These are phyloP conservation scores for Calvadosia cruxmelitensis DNA, from an alignment of 30 jellyfish, hydroid and myxozoan species.

Conservation along the genomic window DNA sequence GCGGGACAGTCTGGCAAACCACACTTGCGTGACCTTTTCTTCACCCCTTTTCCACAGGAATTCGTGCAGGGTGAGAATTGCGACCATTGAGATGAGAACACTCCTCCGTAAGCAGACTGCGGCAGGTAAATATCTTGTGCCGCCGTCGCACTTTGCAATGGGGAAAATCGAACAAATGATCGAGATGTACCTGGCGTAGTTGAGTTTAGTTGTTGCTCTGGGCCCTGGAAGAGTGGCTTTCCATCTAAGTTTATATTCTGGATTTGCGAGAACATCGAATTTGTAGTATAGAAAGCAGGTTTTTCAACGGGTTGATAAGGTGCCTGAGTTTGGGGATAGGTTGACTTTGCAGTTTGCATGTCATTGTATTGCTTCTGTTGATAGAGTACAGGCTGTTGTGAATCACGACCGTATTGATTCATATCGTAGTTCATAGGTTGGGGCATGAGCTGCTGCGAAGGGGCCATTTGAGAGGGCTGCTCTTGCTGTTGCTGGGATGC, in stretches of 20 bases:
- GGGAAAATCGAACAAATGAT: background rate
- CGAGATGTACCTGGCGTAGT: background rate
- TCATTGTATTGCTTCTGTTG: background rate
- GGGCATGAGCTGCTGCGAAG: background rate
- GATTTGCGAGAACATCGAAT: background rate
- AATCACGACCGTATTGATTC: background rate
- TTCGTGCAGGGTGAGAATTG: slow-evolving; percentile 72
- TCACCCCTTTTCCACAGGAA: slow-evolving; percentile 92
- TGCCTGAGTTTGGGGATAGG: background rate
- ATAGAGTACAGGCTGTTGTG: background rate
- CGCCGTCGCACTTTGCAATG: background rate
- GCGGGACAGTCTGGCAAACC: slow-evolving; percentile 93
- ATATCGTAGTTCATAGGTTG: background rate
- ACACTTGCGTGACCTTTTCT: slow-evolving; percentile 82
- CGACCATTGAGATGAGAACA: slow-evolving; percentile 42
- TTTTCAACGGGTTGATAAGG: too few species aligned
- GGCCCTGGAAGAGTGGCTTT: background rate
- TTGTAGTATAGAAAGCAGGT: background rate
- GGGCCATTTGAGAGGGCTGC: background rate
- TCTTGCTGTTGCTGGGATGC: background rate
- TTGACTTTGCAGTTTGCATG: background rate
- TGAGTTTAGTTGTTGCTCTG: too few species aligned
- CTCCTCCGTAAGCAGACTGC: background rate
- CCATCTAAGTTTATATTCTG: background rate
- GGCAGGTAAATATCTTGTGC: background rate